Evolutionary conservation across 2,888 invertebrate genomes (phyloP), one percentile per base, ranked within the genome.

Genomic region (Zhengitettix transpicula): DNA sequence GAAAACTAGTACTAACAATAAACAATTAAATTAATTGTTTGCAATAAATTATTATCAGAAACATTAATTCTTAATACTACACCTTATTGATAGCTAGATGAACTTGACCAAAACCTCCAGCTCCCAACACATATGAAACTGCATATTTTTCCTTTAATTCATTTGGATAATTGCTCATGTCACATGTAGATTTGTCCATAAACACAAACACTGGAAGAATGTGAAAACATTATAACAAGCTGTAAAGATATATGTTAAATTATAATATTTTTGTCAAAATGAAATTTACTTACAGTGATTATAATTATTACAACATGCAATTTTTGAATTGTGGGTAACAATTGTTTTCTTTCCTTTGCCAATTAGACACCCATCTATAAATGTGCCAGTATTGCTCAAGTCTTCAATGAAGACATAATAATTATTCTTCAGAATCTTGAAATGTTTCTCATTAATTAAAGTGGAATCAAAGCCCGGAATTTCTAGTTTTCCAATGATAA

Each of bases 91-190:
- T 85, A 14, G 85, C 84, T 59, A 89, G 74, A 67, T 82, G 78
- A 0, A 95, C 94, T 69, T 89, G 78, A 0, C 93, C 94, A 73
- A 87, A 91, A 11, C 88, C 89, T 42, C 94, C 94, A 61, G 82
- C 81, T n/a, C 94, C 94, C 40, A 94, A 71, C 63, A 80, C 78
- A 66, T 80, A 81, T 16, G 87, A 84, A 56, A 89, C 75, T 64
- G 83, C 85, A 73, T 90, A 94, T 67, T 81, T 84, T 42, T 76
- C 71, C 44, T 77, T 77, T 14, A 93, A 78, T 68, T 81, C 80
- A 56, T 69, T 68, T 1, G 90, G 89, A 47, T 47, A 47, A 8
- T 47, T 47, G n/a, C 47, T 5, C 47, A 47, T 47, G n/a, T 47
- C 47, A 47, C 47, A 47, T 14, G 47, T 7, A 3, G 47, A 14